phyloP scores from a whole-genome alignment of 2,113 vertebrate species.

The Azemiops feae region DNA sequence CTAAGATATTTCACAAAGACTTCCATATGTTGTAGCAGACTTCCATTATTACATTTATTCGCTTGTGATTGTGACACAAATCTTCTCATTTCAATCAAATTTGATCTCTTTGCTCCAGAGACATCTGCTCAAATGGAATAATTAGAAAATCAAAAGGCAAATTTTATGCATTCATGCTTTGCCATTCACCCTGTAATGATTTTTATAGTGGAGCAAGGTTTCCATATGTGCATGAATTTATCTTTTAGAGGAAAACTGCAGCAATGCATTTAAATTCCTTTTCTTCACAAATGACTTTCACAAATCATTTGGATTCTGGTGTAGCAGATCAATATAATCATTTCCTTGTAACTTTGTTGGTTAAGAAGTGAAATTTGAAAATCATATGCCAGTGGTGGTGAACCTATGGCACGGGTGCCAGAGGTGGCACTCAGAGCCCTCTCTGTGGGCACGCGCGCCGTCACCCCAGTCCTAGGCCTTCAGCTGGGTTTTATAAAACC shows the following conservation, averaged over 20 bases:
- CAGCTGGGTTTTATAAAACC: too few relatives aligned
- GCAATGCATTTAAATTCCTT: background rate
- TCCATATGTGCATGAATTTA: background rate
- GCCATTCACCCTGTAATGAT: background rate
- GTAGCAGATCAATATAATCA: background rate
- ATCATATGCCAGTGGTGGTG: background rate
- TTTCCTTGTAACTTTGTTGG: background rate
- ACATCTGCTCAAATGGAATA: background rate
- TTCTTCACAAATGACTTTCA: background rate
- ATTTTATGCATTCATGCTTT: background rate
- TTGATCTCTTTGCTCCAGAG: background rate
- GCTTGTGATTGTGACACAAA: background rate
- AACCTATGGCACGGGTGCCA: too few relatives aligned
- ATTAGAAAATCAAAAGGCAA: background rate
- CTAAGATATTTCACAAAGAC: background rate
- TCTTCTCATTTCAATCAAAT: background rate
- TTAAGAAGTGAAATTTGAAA: background rate
- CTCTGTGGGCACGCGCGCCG: too few relatives aligned
- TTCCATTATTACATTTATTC: background rate
- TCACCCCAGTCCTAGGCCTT: too few relatives aligned
- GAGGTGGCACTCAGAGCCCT: too few relatives aligned
- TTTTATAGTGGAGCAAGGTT: background rate
- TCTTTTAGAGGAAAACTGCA: background rate
- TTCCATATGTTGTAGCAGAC: background rate
- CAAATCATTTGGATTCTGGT: background rate